Conservation (phyloP, 2,113 vertebrate species). For the Saguinus midas region DNA sequence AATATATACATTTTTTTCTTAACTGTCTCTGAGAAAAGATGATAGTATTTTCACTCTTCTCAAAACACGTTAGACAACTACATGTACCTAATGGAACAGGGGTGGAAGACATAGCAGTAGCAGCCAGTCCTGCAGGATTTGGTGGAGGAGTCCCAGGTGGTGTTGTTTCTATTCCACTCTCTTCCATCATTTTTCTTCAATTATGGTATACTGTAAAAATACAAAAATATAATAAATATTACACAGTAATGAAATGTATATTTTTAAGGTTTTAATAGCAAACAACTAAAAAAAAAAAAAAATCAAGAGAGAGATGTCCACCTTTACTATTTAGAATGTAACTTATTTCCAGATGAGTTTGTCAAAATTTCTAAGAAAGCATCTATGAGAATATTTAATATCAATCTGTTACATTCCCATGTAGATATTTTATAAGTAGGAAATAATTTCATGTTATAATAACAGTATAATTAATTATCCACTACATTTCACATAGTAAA, state of each 20-base stretch:
- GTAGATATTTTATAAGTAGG: neutral
- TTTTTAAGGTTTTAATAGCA: neutral
- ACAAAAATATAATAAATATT: neutral
- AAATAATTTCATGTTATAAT: constrained; percentile 19
- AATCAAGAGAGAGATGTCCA: neutral
- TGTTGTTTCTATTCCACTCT: constrained; percentile 95
- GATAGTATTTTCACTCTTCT: neutral
- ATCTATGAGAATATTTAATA: neutral
- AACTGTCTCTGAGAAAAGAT: neutral
- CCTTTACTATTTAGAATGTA: neutral
- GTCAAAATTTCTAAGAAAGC: neutral
- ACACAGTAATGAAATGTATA: neutral
- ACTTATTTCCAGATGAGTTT: constrained; percentile 4
- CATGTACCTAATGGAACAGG: constrained; percentile 84
- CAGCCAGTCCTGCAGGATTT: constrained; percentile 50
- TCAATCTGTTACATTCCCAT: neutral
- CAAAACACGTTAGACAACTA: neutral
- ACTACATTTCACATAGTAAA: constrained; percentile 40
- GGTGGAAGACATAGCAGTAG: constrained; percentile 61
- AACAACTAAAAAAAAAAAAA: neutral
- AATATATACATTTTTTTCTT: neutral
- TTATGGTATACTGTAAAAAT: constrained; percentile 39
- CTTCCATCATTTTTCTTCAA: constrained; percentile 96
- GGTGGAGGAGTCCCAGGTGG: constrained; percentile 91
- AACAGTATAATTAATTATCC: neutral